Evolutionary conservation across 2,797 vertebrate genomes (phyloP), one percentile per base, ranked within the genome.

Genomic region (Thripadectes ignobilis): DNA sequence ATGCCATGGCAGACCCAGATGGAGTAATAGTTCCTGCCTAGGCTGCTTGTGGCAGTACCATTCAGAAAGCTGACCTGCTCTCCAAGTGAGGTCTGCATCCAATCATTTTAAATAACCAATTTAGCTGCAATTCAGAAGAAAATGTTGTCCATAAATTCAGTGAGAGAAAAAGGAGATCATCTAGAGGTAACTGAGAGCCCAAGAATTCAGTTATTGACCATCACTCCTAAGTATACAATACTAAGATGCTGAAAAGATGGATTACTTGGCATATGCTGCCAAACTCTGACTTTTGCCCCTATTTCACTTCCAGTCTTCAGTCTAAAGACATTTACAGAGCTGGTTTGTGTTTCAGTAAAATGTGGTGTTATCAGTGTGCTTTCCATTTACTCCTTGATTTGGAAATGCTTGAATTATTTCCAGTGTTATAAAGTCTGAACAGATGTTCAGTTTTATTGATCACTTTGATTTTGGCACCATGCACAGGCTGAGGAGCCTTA

Each of bases 61-160:
- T 3, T 17, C 14, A 5, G 38, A 68, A 46, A 34, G 32, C 48
- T 57, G 41, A 49, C 9, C 46, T n/a, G 32, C 30, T 67, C 17
- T 74, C 32, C 54, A 22, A 30, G 26, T 2, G 13, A 85, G 17
- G 6, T 45, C 66, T 78, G 71, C 45, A n/a, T 32, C 52, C 62
- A 16, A 10, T 9, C 14, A 9, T 48, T 59, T 38, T 19, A 27
- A 69, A 67, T 41, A 81, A 68, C 59, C 5, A 2, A 5, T 46
- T 46, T 24, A 30, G 16, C 21, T 63, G 58, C 66, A 51, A 6
- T 41, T 75, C 49, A 51, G 36, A 75, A 71, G 24, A 24, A 46
- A 20, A 0, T 6, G 6, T 5, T 46, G 23, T 43, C 21, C 3
- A 0, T 45, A 48, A 48, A 48, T 39, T 52, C 39, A 51, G 57